Conservation (phyloP, 2,113 vertebrate species). For the Chlorocebus sabaeus region DNA sequence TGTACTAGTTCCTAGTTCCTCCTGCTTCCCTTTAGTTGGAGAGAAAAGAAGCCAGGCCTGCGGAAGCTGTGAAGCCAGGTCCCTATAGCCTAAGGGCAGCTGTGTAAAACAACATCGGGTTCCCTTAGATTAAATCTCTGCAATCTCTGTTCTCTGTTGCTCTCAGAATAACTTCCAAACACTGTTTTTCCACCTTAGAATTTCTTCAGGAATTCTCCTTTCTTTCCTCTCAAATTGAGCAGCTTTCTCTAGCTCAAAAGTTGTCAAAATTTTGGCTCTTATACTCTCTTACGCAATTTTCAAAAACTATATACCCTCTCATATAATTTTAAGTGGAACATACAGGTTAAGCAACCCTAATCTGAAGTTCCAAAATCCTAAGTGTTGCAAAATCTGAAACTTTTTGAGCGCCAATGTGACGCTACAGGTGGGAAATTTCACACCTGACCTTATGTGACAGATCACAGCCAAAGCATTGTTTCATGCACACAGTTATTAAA, state of each 20-base stretch:
- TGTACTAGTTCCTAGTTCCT: neutral
- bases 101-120: neutral
- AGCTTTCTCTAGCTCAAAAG: neutral
- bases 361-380: neutral
- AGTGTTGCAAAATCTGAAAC: neutral
- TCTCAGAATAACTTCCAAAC: neutral
- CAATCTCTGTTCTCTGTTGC: neutral
- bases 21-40: neutral
- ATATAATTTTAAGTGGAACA: neutral
- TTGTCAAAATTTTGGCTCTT: neutral
- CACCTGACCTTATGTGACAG: neutral
- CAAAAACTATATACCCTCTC: neutral
- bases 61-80: neutral
- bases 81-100: too few relatives aligned
- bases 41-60: neutral
- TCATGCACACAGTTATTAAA: neutral
- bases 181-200: neutral
- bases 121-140: neutral
- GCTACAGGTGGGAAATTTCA: neutral
- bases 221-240: neutral
- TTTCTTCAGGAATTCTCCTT: neutral
- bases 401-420: neutral
- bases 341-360: neutral
- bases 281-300: neutral
- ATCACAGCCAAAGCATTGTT: neutral